A percentile compares a stretch with the other conserved stretches of the same genome.
These are phyloP conservation scores for Ormia ochracea DNA, from an alignment of 2,888 invertebrate species.

Conservation along the genomic window DNA sequence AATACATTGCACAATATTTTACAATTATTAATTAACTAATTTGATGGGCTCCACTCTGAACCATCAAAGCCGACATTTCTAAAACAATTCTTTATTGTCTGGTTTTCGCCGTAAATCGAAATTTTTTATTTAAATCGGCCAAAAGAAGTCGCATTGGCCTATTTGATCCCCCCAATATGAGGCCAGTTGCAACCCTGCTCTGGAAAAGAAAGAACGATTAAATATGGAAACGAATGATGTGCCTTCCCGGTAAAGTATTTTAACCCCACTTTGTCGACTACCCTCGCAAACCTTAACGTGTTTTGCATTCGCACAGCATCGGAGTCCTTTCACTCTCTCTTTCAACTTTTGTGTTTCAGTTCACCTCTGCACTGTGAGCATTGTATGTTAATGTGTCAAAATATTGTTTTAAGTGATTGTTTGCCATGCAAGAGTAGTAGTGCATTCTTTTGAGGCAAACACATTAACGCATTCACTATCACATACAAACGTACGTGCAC, in stretches of 20 bases:
- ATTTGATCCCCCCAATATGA: no score
- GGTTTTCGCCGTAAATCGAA: no score
- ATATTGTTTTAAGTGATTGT: conserved; percentile 56
- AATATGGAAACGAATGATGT: no score
- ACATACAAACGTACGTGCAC: background rate
- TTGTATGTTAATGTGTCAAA: conserved; percentile 60
- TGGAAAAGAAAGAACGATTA: no score
- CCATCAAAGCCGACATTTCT: no score
- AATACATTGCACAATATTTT: no score
- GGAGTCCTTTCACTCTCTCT: conserved; percentile 26
- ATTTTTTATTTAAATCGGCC: no score
- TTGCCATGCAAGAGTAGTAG: conserved; percentile 40
- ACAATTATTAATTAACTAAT: no score
- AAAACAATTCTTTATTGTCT: no score
- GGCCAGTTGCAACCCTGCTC: no score
- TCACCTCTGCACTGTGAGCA: conserved; percentile 11
- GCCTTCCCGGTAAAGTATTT: background rate
- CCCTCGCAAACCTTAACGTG: background rate
- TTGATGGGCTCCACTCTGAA: no score
- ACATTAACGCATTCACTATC: conserved; percentile 10
- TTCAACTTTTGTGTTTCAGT: background rate
- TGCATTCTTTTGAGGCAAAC: conserved; percentile 36
- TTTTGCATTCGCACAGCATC: background rate
- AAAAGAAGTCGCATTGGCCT: no score
- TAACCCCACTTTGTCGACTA: background rate